Evolutionary conservation across 2,797 vertebrate genomes (phyloP), one percentile per base, ranked within the genome.

Genomic region (Dermochelys coriacea): DNA sequence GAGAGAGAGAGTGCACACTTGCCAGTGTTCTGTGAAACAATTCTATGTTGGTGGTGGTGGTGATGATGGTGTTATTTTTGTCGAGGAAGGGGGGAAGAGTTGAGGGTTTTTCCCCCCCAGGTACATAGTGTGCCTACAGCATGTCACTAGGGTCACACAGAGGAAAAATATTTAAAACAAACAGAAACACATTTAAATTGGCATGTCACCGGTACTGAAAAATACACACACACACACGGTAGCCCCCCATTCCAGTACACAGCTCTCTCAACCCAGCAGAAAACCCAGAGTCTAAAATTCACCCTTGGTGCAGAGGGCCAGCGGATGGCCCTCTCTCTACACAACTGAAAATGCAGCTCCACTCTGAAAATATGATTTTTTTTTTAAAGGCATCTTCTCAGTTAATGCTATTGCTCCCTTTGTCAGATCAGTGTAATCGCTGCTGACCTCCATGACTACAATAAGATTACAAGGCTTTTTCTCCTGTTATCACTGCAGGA

Each of bases 91-190:
- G 6, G 31, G 3, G 12, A 18, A 45, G 85, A 5, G 47, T 7
- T 81, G 52, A 31, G 57, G 57, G 29, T 8, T 59, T 59, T 57
- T 6, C 12, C 14, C 6, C 59, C 59, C 12, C 14, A 34, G 31
- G 55, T 57, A 57, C 3, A 2, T 49, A 6, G 0, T 27, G 0
- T 45, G 5, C 75, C 49, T 57, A 2, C 5, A 12, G 82, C 47
- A 3, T 61, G 64, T 16, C 75, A 82, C 1, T 2, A n/a, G 9
- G 21, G 61, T 21, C 8, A 0, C 8, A 23, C 75, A 84, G 55
- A 18, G 41, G 25, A 37, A 10, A 85, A 86, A 12, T 81, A 5
- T 29, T 87, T 84, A 86, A 91, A 91, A 88, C 9, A 41, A 5
- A 27, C 0, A 64, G 83, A 31, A 86, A 25, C 55, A 5, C 27